Base-by-base conservation (phyloP, 2,888 invertebrate species). In the Saturnia pavonia region DNA sequence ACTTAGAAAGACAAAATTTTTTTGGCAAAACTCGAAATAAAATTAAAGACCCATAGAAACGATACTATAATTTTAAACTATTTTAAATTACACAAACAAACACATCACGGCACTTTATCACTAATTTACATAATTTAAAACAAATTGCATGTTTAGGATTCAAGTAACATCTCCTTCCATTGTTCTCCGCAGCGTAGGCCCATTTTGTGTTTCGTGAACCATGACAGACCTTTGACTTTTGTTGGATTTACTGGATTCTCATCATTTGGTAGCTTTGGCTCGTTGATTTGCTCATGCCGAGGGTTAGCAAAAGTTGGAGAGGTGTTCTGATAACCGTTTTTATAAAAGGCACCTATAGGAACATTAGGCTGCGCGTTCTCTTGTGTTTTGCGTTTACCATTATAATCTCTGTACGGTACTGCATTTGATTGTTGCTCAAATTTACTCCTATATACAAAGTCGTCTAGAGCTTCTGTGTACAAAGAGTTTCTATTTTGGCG, bases 121-220 rank as follows among this genome's bases (percentile, higher is more conserved):
- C 9, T 11, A 34, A 40, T 65, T 65, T 74, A 69, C 19, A 69
- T 70, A 71, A 19, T 68, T 73, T 72, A 71, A 54, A 69, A 75
- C 70, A 71, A 19, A 70, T 68, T 42, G 19, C 57, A 67, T 76
- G 67, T 74, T 82, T 74, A 88, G 74, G 78, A 75, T 72, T 88
- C 85, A 40, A 83, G 72, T 42, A 90, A 74, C 9, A 88, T 77
- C 69, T 85, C 84, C 74, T 87, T 90, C 87, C 88, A 90, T 65
- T 86, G 82, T 34, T 83, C 77, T 0, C 86, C 86, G 69, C 89
- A 89, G 16, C 79, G 78, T 19, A 82, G 70, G 7, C 81, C 84
- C 42, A 82, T 71, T 73, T 87, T 89, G 27, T 84, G 84, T 72
- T 83, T 89, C 72, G 84, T 89, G 1, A 90, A 74, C 88, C 89